Conservation (phyloP, 1,140 invertebrate species). For the Schlechtendalia chinensis region DNA sequence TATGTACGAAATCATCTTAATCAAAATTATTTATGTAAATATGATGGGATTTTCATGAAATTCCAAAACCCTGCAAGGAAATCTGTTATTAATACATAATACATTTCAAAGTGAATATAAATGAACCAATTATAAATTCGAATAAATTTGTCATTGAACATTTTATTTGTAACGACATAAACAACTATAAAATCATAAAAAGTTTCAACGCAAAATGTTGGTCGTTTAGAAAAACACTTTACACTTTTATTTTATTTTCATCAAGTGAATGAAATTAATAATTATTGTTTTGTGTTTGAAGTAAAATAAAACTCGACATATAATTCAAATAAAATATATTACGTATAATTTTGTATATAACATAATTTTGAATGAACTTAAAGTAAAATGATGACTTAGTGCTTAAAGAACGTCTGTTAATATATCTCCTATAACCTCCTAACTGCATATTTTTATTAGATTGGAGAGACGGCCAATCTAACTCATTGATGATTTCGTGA, state of each 20-base stretch:
- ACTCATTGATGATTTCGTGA: too few relatives aligned
- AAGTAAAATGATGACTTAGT: too few relatives aligned
- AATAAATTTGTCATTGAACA: constrained; percentile 7
- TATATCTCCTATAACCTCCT: too few relatives aligned
- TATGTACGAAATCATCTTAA: not conserved
- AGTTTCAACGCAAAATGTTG: not conserved
- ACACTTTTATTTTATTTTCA: not conserved
- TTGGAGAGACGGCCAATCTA: too few relatives aligned
- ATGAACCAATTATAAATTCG: constrained; percentile 21
- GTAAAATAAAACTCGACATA: too few relatives aligned
- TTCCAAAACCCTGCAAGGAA: not conserved
- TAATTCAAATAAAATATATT: too few relatives aligned
- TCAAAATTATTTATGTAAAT: not conserved
- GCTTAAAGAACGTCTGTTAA: too few relatives aligned
- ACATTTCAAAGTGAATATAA: constrained; percentile 31
- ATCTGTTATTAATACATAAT: constrained; percentile 29
- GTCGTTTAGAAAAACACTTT: not conserved
- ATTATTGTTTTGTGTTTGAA: not conserved
- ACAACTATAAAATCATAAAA: constrained; percentile 13
- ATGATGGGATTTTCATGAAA: not conserved
- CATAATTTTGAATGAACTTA: too few relatives aligned
- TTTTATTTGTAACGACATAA: constrained; percentile 3
- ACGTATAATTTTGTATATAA: too few relatives aligned
- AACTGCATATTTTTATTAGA: too few relatives aligned
- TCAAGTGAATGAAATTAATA: not conserved